Percentiles rank a stretch among this genome's conserved stretches.
Evolutionary conservation across 2,888 invertebrate species (phyloP).

Genomic region (Hypolimnas misippus): DNA sequence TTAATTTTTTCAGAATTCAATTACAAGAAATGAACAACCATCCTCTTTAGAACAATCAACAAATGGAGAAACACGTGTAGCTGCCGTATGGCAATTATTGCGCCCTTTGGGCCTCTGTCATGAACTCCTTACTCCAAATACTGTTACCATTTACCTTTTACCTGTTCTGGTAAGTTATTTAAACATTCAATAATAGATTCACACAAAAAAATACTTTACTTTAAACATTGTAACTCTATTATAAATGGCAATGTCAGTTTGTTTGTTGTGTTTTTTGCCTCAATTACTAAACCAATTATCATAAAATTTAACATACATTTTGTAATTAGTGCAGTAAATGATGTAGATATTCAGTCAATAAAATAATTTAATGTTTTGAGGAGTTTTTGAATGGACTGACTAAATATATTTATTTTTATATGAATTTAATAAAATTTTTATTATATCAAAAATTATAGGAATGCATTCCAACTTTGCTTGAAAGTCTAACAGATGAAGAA

Average conservation of each 20-base stretch:
- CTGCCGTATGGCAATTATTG: conserved; percentile 85
- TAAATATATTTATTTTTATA: not conserved
- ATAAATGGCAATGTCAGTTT: too few relatives aligned
- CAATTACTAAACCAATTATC: too few relatives aligned
- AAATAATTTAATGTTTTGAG: too few relatives aligned
- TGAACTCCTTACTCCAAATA: conserved; percentile 94
- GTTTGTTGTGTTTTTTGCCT: too few relatives aligned
- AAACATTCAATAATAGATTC: not conserved
- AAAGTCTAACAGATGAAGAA: conserved; percentile 97
- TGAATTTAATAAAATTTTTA: not conserved
- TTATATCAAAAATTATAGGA: not conserved
- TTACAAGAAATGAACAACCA: conserved; percentile 67
- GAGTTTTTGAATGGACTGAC: not conserved
- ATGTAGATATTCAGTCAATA: too few relatives aligned
- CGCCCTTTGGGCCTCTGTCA: conserved; percentile 96
- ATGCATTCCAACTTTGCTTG: conserved; percentile 88
- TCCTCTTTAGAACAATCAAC: conserved; percentile 72
- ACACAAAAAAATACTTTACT: too few relatives aligned
- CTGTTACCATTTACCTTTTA: conserved; percentile 96
- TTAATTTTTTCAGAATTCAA: conserved; percentile 51
- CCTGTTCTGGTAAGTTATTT: conserved; percentile 90
- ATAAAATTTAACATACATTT: too few relatives aligned
- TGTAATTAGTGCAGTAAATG: too few relatives aligned
- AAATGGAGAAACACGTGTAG: conserved; percentile 71
- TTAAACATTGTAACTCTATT: too few relatives aligned